Evolutionary conservation across 2,113 vertebrate species (phyloP).

Genomic region (Vulpes lagopus): DNA sequence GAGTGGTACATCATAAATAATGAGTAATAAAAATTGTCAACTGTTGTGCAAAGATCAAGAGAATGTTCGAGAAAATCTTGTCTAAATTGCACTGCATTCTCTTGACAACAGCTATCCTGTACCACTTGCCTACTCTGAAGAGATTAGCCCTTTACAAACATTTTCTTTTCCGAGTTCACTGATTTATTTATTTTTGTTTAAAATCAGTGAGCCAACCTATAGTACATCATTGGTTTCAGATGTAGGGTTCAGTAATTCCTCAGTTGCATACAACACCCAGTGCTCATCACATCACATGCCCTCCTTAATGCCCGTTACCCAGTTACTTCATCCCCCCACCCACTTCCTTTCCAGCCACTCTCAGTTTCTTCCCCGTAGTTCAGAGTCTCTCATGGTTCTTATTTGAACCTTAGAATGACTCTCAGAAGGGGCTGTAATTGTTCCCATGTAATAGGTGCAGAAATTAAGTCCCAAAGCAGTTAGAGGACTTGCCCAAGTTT

Average conservation of each 20-base stretch:
- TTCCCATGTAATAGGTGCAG: not conserved
- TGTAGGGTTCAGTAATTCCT: not conserved
- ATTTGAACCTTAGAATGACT: not conserved
- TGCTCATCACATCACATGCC: no score
- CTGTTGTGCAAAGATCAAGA: not conserved
- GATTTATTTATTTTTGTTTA: not conserved
- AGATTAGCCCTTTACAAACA: not conserved
- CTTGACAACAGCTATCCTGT: rapidly evolving
- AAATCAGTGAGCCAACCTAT: not conserved
- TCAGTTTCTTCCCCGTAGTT: no score
- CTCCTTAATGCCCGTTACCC: no score
- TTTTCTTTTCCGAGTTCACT: no score
- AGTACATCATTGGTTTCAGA: not conserved
- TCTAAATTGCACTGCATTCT: not conserved
- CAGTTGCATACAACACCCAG: no score
- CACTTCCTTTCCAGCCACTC: no score
- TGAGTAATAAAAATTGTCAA: not conserved
- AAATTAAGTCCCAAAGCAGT: not conserved
- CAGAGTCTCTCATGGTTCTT: not conserved
- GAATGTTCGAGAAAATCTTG: not conserved
- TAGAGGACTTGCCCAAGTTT: not conserved
- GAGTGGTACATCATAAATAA: not conserved
- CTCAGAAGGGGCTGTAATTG: not conserved
- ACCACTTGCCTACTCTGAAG: not conserved
- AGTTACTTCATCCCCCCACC: no score